Evolutionary conservation across 2,888 invertebrate species (phyloP), one percentile per base, ranked within the genome.

Genomic region (Trissolcus brochymenae): DNA sequence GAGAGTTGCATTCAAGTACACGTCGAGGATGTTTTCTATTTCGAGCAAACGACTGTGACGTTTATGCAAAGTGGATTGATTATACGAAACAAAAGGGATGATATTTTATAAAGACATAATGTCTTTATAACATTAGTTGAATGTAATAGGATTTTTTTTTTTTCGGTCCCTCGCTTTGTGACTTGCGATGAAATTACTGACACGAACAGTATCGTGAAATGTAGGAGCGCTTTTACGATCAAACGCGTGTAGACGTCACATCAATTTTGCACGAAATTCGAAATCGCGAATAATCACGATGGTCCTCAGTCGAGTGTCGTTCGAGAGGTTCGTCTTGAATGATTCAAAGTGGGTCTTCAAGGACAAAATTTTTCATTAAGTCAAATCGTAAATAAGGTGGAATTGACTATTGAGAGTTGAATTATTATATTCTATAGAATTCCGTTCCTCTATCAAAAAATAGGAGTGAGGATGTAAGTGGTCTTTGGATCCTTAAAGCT

Each of bases 1-100:
- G 64, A 67, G 35, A 35, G 35, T 9, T 35, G 35, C 35, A 64
- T 64, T 68, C 54, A 16, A 54, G 68, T 75, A 49, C 64, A 46
- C 68, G 40, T 55, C 49, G 54, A 43, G 49, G 49, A 75, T 75
- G 64, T 75, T 75, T 75, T 75, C 75, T 59, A 68, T 68, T 68
- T 64, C 54, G 64, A 70, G 68, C 56, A 67, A 68, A 68, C 75
- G 51, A 68, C 64, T 64, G 68, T 74, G 67, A 74, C 74, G 61
- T 74, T 62, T 62, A 62, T 56, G 57, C 62, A 74, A 62, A 67
- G 55, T 67, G 62, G 74, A 67, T 74, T 57, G 73, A 74, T 67
- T 61, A 53, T 25, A 17, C 51, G 62, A 62, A 46, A 67, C 56
- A 67, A 60, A 67, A 51, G 62, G 51, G 49, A 74, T 74, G 4